Evolutionary conservation across 2,113 vertebrate species (phyloP).

Genomic region (Delphinus delphis): DNA sequence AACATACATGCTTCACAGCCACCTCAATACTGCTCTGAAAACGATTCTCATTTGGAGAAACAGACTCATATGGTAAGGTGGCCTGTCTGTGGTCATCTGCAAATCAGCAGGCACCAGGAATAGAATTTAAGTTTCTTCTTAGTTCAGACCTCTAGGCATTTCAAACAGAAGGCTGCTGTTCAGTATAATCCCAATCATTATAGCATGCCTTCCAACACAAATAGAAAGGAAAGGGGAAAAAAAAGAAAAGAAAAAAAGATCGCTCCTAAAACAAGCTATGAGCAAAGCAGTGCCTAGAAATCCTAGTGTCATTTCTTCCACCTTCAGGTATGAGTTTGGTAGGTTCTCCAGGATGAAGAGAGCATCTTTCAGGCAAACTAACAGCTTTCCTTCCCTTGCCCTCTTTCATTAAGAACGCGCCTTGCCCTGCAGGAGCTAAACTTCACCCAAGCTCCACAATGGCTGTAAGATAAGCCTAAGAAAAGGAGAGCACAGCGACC

Average conservation of each 20-base stretch:
- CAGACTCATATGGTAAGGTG: not conserved
- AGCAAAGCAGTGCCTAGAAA: not conserved
- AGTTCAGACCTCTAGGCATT: not conserved
- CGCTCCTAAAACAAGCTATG: not conserved
- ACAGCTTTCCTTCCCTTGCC: not conserved
- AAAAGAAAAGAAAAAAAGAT: not conserved
- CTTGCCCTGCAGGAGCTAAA: not conserved
- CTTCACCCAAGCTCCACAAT: not conserved
- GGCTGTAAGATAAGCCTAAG: not conserved
- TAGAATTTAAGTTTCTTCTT: not conserved
- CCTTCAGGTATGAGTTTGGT: not conserved
- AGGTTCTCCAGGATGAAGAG: not conserved
- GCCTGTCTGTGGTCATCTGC: not conserved
- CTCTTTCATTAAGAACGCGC: not conserved
- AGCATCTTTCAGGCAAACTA: not conserved
- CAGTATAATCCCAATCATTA: not conserved
- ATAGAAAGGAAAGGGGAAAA: not conserved
- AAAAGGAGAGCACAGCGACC: not conserved
- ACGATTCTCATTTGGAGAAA: not conserved
- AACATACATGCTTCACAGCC: not conserved
- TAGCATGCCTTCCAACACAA: not conserved
- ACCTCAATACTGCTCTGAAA: not conserved
- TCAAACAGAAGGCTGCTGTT: not conserved
- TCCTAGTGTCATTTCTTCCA: not conserved
- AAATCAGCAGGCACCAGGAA: not conserved